Evolutionary conservation across 2,888 invertebrate genomes (phyloP), one percentile per base, ranked within the genome.

Genomic region (Macaria notata): DNA sequence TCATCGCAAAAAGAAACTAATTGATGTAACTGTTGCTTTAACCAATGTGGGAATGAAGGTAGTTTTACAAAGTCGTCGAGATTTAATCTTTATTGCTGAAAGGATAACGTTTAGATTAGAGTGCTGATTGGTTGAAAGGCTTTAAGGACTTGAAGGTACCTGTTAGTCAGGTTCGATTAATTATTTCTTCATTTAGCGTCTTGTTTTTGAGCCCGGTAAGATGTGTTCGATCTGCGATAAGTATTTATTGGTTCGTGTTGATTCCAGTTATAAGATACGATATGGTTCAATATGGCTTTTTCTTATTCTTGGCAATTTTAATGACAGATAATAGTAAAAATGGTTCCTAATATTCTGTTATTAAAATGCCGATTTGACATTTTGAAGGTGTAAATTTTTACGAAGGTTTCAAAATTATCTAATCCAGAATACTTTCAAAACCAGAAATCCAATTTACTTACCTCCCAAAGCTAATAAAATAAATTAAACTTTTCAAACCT

Each of bases 101-200:
- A 30, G 3, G 6, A 53, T 53, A 53, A 53, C 33, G n/a, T 50
- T 31, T 30, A 9, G 9, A 44, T 9, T 50, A 2, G 30, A 19
- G 9, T 44, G 36, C 29, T 41, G 33, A 36, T 36, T 36, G 33
- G 3, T 36, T 36, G 4, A 36, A 36, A 36, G 33, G 5, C 33
- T 36, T 36, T 36, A 36, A 36, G 33, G 33, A 36, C 49, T 42
- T 43, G 9, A 6, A 31, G 19, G 49, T 36, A 53, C 57, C 53
- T 9, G 57, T 57, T 57, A 49, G 53, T 49, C 53, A 53, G 31
- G 49, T 38, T 33, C 44, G 50, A 46, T 58, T 50, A 54, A 54
- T 54, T 54, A 58, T 58, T 46, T 50, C 58, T 58, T 58, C 54
- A 58, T 54, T 54, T 58, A 46, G 46, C 46, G 42, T 41, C 57